Base-by-base conservation (phyloP, 2,113 vertebrate genomes). In the Passer domesticus region DNA sequence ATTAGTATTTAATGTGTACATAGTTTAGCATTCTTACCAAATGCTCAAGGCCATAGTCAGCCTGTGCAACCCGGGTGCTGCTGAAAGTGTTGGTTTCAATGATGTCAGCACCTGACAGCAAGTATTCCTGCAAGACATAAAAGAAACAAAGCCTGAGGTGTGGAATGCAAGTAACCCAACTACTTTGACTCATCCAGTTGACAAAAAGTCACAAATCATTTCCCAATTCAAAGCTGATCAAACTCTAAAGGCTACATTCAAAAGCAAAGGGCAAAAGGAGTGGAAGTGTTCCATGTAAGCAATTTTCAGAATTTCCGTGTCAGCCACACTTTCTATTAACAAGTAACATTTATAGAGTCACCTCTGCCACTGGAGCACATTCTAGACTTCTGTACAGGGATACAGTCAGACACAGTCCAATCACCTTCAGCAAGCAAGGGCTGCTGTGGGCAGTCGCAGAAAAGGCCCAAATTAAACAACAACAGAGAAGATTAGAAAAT, bases 31-130 rank as follows among this genome's bases (percentile, higher is more conserved):
- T 80, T 84, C 98, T 96, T 97, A 99, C 99, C 98, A 99, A 86
- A 83, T 99, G 96, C 80, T 99, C 98, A 60, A 99, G 98, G 73
- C 98, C 98, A 11, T 99, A 99, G 93, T 99, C 99, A 37, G 98
- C 98, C 96, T 99, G 99, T 64, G 99, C 99, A 22, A 99, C 87
- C 43, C 98, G 97, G 1, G 99, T 99, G 96, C 99, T 98, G 95
- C 99, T 99, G 69, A 99, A 99, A 9, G 99, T 99, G 96, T 99
- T 99, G 10, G 99, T 99, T 97, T 99, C 99, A 37, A 99, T 98
- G 79, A 99, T 99, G 95, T 99, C 99, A 23, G 99, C 98, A 0
- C 99, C 99, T 28, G 99, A 98, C 77, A 98, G 94, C 88, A 99
- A 97, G 94, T 99, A 99, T 12, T 99, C 99, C 99, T 99, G 69